Evolutionary conservation across 1,140 invertebrate species (phyloP), one percentile per base, ranked within the genome.

Genomic region (Cydia strobilella): DNA sequence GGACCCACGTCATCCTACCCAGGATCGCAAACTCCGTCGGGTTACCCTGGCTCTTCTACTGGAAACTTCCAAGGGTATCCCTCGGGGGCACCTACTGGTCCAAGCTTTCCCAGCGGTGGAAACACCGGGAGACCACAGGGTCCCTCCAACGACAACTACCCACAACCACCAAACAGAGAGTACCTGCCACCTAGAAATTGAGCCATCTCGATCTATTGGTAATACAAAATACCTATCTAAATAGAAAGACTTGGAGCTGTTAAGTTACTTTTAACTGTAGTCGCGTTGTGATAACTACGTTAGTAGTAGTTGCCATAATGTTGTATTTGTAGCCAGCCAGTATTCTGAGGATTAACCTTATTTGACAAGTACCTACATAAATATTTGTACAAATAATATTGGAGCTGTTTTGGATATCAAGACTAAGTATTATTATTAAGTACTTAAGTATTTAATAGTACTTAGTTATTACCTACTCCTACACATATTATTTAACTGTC

Each of bases 131-230:
- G 77, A 76, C 81, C 82, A 6, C 84, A 82, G 78, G 75, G 81
- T 4, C 63, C 66, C 82, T 80, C 73, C 81, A 74, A 54, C 75
- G 76, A 72, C 79, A 59, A 23, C 73, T 78, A 79, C 63, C 82
- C 92, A 39, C 84, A 90, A 75, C 78, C 85, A 83, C 94, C 94
- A 0, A 93, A 93, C 76, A 92, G 94, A 91, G 94, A 94, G 89
- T 95, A 95, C 79, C 87, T 95, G 72, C 94, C 94, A 42, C 94
- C 94, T 39, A 90, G 88, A 86, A 93, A 92, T 80, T 92, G 78
- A 90, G 65, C 0, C 3, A 71, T 45, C 27, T 51, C 51, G 12
- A 76, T 9, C 25, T 62, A 59, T 25, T 31, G 45, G 12, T 65
- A 25, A 35, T 59, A 74, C 74, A 75, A 23, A 5, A 20, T 59